phyloP scores from a whole-genome alignment of 2,113 vertebrate species.

The Protobothrops flavoviridis region DNA sequence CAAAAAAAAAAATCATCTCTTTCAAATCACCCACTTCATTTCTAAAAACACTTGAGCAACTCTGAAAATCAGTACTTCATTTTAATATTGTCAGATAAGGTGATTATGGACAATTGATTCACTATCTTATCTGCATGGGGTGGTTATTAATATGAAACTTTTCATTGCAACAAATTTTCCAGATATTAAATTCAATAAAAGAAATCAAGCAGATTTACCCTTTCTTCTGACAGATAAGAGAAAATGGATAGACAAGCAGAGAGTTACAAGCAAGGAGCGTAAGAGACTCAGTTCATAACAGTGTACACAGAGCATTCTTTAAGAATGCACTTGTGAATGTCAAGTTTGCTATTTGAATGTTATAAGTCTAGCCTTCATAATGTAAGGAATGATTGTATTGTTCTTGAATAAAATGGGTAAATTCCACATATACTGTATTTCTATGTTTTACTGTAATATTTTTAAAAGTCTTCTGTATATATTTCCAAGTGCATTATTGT shows the following conservation, averaged over 20 bases:
- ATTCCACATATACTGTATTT: background rate
- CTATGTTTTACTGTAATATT: background rate
- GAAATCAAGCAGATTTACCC: background rate
- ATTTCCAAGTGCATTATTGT: background rate
- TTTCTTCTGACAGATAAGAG: background rate
- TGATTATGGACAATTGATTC: background rate
- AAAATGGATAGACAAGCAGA: background rate
- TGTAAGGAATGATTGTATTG: background rate
- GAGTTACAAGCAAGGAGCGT: background rate
- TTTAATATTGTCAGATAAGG: background rate
- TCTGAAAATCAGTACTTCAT: background rate
- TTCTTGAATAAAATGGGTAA: background rate
- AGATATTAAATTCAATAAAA: background rate
- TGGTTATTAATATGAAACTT: background rate
- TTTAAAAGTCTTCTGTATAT: background rate
- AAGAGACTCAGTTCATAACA: background rate
- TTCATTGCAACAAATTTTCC: background rate
- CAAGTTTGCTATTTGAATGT: background rate
- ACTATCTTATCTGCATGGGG: background rate
- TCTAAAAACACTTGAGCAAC: background rate
- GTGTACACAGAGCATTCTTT: background rate
- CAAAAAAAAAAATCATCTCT: background rate
- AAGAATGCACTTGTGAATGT: background rate
- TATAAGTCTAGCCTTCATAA: background rate
- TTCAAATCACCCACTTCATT: background rate